Percentiles rank a stretch among this genome's conserved stretches.
These are phyloP conservation scores for Rosalia funebris DNA, from an alignment of 2,888 invertebrate genomes.

Conservation along the genomic window DNA sequence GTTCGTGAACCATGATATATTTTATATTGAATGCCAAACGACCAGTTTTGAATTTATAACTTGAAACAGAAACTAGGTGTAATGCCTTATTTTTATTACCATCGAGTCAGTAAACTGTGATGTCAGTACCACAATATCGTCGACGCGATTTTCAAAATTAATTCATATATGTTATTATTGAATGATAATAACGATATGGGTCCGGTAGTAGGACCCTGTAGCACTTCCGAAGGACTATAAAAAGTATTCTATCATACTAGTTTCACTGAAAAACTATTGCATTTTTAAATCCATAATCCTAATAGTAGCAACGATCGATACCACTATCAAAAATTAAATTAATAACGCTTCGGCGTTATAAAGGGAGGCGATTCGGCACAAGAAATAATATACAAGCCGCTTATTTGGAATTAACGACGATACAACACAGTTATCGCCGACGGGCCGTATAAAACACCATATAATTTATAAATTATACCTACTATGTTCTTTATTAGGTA, in stretches of 20 bases:
- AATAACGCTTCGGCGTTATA: constrained; percentile 16
- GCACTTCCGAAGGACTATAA: too few relatives aligned
- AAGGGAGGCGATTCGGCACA: constrained; percentile 35
- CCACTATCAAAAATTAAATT: constrained; percentile 32
- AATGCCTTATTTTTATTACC: too few relatives aligned
- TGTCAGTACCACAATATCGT: too few relatives aligned
- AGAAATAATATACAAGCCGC: constrained; percentile 35
- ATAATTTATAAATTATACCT: constrained; percentile 54
- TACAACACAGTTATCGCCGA: constrained; percentile 53
- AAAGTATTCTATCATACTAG: too few relatives aligned
- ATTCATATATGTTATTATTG: too few relatives aligned
- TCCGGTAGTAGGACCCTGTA: too few relatives aligned
- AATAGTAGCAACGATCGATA: too few relatives aligned
- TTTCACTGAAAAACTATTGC: too few relatives aligned
- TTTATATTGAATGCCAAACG: constrained; percentile 14
- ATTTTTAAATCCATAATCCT: too few relatives aligned
- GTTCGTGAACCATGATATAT: constrained; percentile 1
- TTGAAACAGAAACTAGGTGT: neutral
- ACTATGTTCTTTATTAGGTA: constrained; percentile 52
- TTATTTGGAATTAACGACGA: constrained; percentile 49
- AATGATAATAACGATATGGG: too few relatives aligned
- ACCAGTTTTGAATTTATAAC: constrained; percentile 1
- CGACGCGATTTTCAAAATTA: too few relatives aligned
- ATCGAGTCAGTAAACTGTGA: too few relatives aligned
- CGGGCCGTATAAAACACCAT: constrained; percentile 48